These are phyloP conservation scores for Pycnonotus jocosus DNA, from an alignment of 2,113 vertebrate species.

Conservation along the genomic window DNA sequence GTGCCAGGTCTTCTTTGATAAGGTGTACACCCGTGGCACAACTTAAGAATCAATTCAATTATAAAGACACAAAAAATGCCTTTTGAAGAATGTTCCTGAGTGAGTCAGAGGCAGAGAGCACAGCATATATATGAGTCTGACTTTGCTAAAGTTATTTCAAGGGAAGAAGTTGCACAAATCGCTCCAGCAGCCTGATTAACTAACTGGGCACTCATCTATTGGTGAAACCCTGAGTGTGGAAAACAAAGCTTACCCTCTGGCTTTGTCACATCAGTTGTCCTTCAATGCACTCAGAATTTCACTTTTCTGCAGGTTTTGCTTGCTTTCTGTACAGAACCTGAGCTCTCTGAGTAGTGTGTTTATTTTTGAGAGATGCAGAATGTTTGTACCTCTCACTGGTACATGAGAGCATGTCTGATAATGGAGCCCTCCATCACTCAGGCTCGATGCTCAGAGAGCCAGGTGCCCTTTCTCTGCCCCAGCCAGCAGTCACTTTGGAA, in stretches of 20 bases:
- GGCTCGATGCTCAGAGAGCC: background rate
- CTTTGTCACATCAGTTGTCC: background rate
- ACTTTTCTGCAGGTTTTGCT: background rate
- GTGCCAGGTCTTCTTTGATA: conserved; percentile 66
- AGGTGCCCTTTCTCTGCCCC: background rate
- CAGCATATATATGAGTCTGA: background rate
- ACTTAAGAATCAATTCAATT: conserved; percentile 75
- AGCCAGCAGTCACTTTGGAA: background rate
- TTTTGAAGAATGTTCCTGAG: conserved; percentile 68
- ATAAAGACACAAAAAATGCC: conserved; percentile 72
- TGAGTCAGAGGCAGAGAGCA: background rate
- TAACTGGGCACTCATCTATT: background rate
- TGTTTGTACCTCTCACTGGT: background rate
- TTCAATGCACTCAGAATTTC: background rate
- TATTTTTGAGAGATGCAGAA: background rate
- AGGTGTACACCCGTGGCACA: conserved; percentile 59
- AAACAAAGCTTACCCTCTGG: background rate
- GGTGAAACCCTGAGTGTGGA: background rate
- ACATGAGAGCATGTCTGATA: rapidly evolving
- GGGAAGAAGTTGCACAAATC: background rate
- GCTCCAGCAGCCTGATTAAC: background rate
- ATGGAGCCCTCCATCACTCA: background rate
- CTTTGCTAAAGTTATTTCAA: conserved; percentile 27
- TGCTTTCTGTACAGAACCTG: background rate
- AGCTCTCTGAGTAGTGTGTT: background rate